Conservation (phyloP, 1,140 invertebrate genomes). For the Cotesia glomerata region DNA sequence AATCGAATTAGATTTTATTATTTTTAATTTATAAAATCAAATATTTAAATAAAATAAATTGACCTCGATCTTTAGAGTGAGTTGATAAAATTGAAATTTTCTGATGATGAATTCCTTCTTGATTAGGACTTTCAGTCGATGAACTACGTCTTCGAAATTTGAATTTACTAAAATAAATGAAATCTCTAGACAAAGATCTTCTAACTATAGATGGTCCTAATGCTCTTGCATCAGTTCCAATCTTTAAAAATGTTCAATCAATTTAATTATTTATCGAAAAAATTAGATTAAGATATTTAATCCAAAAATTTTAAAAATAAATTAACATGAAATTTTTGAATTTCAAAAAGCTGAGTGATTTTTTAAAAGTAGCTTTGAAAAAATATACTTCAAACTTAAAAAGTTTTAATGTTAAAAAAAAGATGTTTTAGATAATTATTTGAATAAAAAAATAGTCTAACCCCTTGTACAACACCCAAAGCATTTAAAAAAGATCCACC, state of each 20-base stretch:
- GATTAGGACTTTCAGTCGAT: neutral
- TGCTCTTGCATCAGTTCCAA: neutral
- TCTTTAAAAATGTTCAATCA: neutral
- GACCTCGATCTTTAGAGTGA: no score
- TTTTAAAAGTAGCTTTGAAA: no score
- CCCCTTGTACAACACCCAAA: slow-evolving; percentile 39
- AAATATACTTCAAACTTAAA: no score
- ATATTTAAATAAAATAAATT: no score
- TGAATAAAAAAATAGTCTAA: neutral
- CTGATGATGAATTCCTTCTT: neutral
- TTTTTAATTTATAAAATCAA: no score
- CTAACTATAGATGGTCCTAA: neutral
- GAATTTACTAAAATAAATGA: neutral
- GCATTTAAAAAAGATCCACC: slow-evolving; percentile 58
- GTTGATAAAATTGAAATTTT: no score
- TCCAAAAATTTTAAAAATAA: no score
- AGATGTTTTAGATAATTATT: neutral
- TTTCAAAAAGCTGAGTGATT: no score
- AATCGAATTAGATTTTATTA: no score
- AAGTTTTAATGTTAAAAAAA: no score
- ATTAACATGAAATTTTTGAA: no score
- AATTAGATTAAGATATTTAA: neutral
- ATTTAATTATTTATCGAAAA: neutral
- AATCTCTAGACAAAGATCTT: neutral
- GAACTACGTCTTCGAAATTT: neutral